Evolutionary conservation across 1,140 invertebrate genomes (phyloP), one percentile per base, ranked within the genome.

Genomic region (Stegodyphus mimosarum): DNA sequence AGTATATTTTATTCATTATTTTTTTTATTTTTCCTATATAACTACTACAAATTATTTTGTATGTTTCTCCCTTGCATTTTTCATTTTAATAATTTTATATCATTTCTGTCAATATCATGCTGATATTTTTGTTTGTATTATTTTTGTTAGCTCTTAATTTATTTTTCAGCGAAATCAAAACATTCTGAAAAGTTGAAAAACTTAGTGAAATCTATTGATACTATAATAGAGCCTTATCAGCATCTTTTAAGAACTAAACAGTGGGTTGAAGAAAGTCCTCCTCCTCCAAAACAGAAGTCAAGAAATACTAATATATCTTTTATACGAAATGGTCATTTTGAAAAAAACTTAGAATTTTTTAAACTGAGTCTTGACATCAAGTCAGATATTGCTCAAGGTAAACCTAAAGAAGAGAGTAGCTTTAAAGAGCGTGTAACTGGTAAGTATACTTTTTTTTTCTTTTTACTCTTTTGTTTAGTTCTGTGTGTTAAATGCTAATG

Each of bases 261-360:
- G 52, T 83, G 80, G 80, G 50, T 83, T 51, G 80, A 83, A 67
- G 49, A 83, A 33, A 83, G 60, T 49, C 80, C 80, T 51, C 80
- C 80, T n/a, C 70, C 71, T 15, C 80, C 80, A 51, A 67, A 66
- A 50, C 70, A 33, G 7, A 73, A 60, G 60, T 50, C 49, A 51
- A 33, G 15, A 60, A 60, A 48, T 52, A 13, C 71, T n/a, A 52
- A 67, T 13, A 11, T 33, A 9, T 77, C 15, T 60, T 6, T 33
- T 10, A 17, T 9, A n/a, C 7, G 11, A 17, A 33, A 33, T 33
- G 33, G 33, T 33, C n/a, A 70, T 10, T 0, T 18, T 15, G 52
- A 6, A 33, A 52, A 71, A 70, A 67, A 10, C 50, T 52, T 7
- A 7, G 49, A 52, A 51, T 15, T 48, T 52, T 49, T 33, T 33